These are phyloP conservation scores for Atractosteus spatula DNA, from an alignment of 2,113 vertebrate species.

Conservation along the genomic window DNA sequence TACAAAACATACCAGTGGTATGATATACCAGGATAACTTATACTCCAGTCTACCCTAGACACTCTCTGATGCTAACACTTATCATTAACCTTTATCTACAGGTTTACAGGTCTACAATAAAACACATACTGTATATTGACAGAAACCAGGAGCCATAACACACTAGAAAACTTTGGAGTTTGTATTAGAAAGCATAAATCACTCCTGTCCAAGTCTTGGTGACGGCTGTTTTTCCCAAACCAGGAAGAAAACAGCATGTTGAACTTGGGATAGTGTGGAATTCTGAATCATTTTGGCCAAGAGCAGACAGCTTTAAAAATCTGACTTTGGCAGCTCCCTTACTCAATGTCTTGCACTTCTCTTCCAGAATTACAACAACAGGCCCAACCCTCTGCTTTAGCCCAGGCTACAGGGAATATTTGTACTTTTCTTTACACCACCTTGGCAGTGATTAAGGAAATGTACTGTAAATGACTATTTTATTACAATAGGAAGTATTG, in stretches of 20 bases:
- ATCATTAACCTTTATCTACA: too few species aligned
- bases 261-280: slow-evolving; percentile 57
- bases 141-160: slow-evolving; percentile 41
- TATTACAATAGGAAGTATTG: too few species aligned
- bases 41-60: too few species aligned
- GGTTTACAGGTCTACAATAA: slow-evolving; percentile 39
- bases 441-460: slow-evolving; percentile 55
- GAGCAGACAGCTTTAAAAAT: slow-evolving; percentile 66
- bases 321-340: slow-evolving; percentile 60
- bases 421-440: slow-evolving; percentile 75
- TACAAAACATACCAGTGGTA: too few species aligned
- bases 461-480: too few species aligned
- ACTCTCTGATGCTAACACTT: too few species aligned
- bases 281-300: slow-evolving; percentile 62
- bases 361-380: slow-evolving; percentile 54
- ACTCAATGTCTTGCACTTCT: slow-evolving; percentile 63
- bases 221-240: slow-evolving; percentile 53
- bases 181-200: slow-evolving; percentile 49
- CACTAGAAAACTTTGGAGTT: slow-evolving; percentile 35
- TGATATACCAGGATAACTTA: too few species aligned
- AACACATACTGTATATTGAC: slow-evolving; percentile 38
- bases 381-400: slow-evolving; percentile 63
- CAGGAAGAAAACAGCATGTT: slow-evolving; percentile 52
- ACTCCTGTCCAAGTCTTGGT: slow-evolving; percentile 42
- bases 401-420: slow-evolving; percentile 79